These are phyloP conservation scores for Drosophila putrida DNA, from an alignment of 2,888 invertebrate genomes.

Conservation along the genomic window DNA sequence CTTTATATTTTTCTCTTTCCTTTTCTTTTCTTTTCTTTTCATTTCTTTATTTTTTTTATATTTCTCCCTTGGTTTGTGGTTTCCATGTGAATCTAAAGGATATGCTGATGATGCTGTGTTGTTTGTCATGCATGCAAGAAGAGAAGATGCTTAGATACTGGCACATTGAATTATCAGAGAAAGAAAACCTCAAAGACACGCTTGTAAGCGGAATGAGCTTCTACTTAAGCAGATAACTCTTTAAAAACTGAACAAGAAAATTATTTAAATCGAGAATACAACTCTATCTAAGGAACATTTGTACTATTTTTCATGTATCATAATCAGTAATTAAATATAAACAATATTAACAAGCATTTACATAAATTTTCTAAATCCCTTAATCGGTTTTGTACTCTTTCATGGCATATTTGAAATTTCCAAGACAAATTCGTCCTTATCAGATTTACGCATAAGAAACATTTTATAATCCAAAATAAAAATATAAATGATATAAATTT, in stretches of 20 bases:
- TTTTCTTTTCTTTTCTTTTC: constrained; percentile 4
- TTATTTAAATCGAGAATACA: not conserved
- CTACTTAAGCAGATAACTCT: not conserved
- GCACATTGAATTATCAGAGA: constrained; percentile 44
- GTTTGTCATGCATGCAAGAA: constrained; percentile 49
- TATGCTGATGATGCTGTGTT: constrained; percentile 40
- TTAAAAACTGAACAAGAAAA: not conserved
- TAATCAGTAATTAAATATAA: no score
- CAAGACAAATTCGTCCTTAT: no score
- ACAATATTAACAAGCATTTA: no score
- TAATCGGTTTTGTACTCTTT: no score
- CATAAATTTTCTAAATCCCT: no score
- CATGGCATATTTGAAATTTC: no score
- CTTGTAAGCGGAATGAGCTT: not conserved
- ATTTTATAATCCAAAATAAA: not conserved
- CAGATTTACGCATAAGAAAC: no score
- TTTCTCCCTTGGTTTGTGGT: constrained; percentile 27
- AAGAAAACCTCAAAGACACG: constrained; percentile 4
- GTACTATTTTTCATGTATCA: no score
- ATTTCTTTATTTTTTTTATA: not conserved
- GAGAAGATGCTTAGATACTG: constrained; percentile 31
- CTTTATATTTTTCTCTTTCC: constrained; percentile 4
- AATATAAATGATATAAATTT: no score
- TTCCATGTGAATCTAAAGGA: constrained; percentile 44
- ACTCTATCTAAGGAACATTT: no score